Evolutionary conservation across 2,888 invertebrate species (phyloP).

Genomic region (Atethmia centrago): DNA sequence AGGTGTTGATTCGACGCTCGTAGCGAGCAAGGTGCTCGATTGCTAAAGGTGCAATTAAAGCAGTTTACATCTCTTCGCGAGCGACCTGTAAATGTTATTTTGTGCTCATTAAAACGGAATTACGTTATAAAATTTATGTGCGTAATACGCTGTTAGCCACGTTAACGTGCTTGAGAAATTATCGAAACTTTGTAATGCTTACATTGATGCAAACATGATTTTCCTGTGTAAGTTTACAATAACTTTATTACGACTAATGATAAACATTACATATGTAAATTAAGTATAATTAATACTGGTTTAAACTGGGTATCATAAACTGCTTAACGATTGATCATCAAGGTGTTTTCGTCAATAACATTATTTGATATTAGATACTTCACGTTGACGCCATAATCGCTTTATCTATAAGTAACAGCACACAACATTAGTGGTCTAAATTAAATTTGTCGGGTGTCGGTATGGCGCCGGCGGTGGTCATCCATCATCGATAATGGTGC

Average conservation of each 20-base stretch:
- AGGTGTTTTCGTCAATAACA: conserved; percentile 5
- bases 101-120: conserved; percentile 86
- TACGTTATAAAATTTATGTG: conserved; percentile 86
- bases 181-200: conserved; percentile 78
- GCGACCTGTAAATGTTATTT: conserved; percentile 87
- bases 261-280: conserved; percentile 5
- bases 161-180: conserved; percentile 79
- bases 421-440: conserved; percentile 85
- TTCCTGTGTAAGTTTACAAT: conserved; percentile 9
- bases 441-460: conserved; percentile 88
- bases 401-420: conserved; percentile 75
- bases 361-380: conserved; percentile 41
- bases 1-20: conserved; percentile 83
- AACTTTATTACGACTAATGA: conserved; percentile 29
- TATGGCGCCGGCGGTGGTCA: conserved; percentile 82
- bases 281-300: background rate
- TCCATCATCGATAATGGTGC: conserved; percentile 88
- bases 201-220: conserved; percentile 51
- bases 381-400: conserved; percentile 67
- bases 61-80: conserved; percentile 85
- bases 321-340: conserved; percentile 22
- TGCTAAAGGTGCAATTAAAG: conserved; percentile 83
- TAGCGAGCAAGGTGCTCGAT: conserved; percentile 75
- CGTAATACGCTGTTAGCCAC: conserved; percentile 76
- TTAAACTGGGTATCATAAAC: conserved; percentile 1